Percentiles rank a stretch among this genome's conserved stretches.
phyloP scores from a whole-genome alignment of 2,113 vertebrate genomes.

The Myrmecophaga tridactyla region DNA sequence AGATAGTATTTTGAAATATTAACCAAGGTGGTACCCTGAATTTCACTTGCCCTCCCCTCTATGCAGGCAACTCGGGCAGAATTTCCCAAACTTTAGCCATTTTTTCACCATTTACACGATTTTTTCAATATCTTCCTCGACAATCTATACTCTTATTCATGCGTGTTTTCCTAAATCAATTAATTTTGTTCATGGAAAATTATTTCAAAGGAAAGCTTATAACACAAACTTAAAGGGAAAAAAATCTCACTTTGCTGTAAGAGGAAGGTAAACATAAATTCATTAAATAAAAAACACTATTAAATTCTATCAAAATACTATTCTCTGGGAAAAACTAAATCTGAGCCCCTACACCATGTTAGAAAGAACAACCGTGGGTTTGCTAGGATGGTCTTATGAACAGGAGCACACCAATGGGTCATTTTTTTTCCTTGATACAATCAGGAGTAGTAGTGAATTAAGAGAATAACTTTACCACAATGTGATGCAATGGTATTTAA shows the following conservation, averaged over 20 bases:
- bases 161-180: not conserved
- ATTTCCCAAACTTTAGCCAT: not conserved
- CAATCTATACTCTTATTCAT: not conserved
- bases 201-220: not conserved
- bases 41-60: not conserved
- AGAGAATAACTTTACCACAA: not conserved
- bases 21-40: not conserved
- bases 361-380: no score
- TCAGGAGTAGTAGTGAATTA: no score
- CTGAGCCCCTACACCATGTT: accelerated
- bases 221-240: not conserved
- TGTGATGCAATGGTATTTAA: not conserved
- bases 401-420: accelerated
- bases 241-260: not conserved
- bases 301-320: not conserved
- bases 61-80: not conserved
- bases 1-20: not conserved
- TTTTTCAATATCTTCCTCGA: not conserved
- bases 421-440: not conserved
- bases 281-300: not conserved
- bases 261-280: not conserved
- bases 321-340: not conserved
- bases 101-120: not conserved
- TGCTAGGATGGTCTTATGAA: accelerated
- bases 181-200: not conserved